These are phyloP conservation scores for Agrotis segetum DNA, from an alignment of 2,888 invertebrate genomes.

Conservation along the genomic window DNA sequence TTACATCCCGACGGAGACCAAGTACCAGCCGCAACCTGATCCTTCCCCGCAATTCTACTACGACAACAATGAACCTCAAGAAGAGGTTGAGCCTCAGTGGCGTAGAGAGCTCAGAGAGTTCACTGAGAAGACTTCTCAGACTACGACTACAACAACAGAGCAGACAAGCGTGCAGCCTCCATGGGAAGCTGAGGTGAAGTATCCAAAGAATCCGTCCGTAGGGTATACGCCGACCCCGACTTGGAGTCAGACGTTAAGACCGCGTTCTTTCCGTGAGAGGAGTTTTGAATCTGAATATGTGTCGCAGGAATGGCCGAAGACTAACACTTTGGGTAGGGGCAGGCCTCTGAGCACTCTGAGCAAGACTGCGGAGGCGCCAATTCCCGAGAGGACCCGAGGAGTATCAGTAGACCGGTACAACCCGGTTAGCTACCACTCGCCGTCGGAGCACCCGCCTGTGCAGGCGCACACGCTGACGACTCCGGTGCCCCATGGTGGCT, in stretches of 20 bases:
- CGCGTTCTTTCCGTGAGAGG: slow-evolving; percentile 86
- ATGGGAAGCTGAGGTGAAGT: slow-evolving; percentile 84
- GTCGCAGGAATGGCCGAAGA: slow-evolving; percentile 85
- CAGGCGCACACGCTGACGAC: slow-evolving; percentile 87
- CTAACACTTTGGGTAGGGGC: slow-evolving; percentile 84
- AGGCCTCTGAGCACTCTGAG: slow-evolving; percentile 85
- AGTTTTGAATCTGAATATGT: slow-evolving; percentile 86
- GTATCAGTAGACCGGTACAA: slow-evolving; percentile 89
- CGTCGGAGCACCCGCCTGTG: slow-evolving; percentile 85
- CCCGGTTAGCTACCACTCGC: slow-evolving; percentile 83
- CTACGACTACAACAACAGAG: slow-evolving; percentile 76
- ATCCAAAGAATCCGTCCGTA: slow-evolving; percentile 75
- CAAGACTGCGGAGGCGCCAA: slow-evolving; percentile 70
- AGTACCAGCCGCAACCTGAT: slow-evolving; percentile 85
- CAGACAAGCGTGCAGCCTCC: slow-evolving; percentile 81
- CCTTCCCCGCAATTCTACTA: slow-evolving; percentile 87
- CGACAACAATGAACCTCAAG: slow-evolving; percentile 84
- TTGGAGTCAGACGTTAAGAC: slow-evolving; percentile 88
- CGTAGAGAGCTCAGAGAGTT: slow-evolving; percentile 88
- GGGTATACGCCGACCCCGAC: slow-evolving; percentile 82
- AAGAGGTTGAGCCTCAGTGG: slow-evolving; percentile 86
- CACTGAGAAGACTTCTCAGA: slow-evolving; percentile 84
- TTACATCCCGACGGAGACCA: slow-evolving; percentile 85
- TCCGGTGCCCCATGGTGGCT: slow-evolving; percentile 80
- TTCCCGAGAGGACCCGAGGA: slow-evolving; percentile 83